Base-by-base conservation (phyloP, 2,797 vertebrate genomes). In the Chaetophractus vellerosus region DNA sequence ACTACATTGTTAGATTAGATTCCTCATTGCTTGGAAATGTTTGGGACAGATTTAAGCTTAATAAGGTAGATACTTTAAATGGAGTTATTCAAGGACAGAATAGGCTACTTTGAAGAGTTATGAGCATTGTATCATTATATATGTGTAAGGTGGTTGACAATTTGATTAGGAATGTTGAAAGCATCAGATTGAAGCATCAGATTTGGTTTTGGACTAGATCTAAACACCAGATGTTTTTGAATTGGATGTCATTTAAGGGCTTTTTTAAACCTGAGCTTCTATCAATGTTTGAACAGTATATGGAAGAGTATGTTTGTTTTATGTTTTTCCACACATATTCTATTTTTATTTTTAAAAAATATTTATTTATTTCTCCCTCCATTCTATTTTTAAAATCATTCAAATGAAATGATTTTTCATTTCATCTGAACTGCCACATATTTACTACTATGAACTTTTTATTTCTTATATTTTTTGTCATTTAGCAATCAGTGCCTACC, bases 361-460 rank as follows among this genome's bases (percentile, higher is more conserved):
- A 38, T 38, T 38, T 38, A 38, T 38, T 38, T 38, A 38, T 38
- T n/a, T n/a, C n/a, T n/a, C 38, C 38, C 6, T 6, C 38, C 38
- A 83, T 61, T 89, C 31, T 91, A 79, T 7, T 75, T 82, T 95
- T 93, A 31, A 97, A 92, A 57, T 95, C 79, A 90, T 14, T 92
- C 57, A 69, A 31, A 9, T 63, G 41, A 92, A 64, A 26, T 87
- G 31, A 92, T 68, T 38, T 38, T 38, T 38, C 38, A 52, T 21
- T 52, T 50, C 6, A 1, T 61, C 55, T 61, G 33, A 91, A 68
- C 78, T 93, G 31, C 57, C 50, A 50, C 59, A 31, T 38, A 74
- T 66, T 48, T 93, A 78, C 36, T 33, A 89, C 11, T 45, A n/a
- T 86, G 45, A 8, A 69, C 55, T 48, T 61, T 84, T 84, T 55